A percentile compares a stretch with the other conserved stretches of the same genome.
Conservation (phyloP, 1,140 invertebrate genomes). For the Temnothorax nylanderi region DNA sequence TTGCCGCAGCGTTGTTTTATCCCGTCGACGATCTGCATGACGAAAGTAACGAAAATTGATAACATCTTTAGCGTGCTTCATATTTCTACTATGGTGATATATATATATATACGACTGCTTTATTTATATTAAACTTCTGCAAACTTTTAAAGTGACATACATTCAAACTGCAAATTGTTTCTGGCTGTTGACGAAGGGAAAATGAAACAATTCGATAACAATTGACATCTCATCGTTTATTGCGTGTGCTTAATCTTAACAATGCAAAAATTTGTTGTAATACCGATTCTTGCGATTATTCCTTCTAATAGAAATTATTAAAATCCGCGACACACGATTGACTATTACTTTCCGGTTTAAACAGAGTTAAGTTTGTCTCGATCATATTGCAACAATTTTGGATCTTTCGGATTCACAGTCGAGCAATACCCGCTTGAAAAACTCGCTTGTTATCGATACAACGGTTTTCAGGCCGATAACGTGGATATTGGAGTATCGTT, state of each 20-base stretch:
- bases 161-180: not conserved
- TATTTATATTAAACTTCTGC: conserved; percentile 10
- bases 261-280: not conserved
- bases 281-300: not conserved
- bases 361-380: not conserved
- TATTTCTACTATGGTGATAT: not conserved
- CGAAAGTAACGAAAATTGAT: conserved; percentile 42
- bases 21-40: conserved; percentile 40
- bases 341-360: not conserved
- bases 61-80: conserved; percentile 12
- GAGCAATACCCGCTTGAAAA: conserved; percentile 31
- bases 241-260: not conserved
- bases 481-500: conserved; percentile 50
- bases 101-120: not conserved
- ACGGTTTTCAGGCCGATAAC: conserved; percentile 40
- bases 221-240: not conserved
- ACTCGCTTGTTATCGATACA: conserved; percentile 51
- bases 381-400: conserved; percentile 22
- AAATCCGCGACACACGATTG: not conserved
- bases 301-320: not conserved
- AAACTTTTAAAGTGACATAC: not conserved
- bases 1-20: conserved; percentile 26
- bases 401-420: conserved; percentile 20
- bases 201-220: not conserved
- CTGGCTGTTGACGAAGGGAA: not conserved